A percentile compares a stretch with the other conserved stretches of the same genome.
Conservation (phyloP, 2,888 invertebrate genomes). For the Pseudanteris insignis region DNA sequence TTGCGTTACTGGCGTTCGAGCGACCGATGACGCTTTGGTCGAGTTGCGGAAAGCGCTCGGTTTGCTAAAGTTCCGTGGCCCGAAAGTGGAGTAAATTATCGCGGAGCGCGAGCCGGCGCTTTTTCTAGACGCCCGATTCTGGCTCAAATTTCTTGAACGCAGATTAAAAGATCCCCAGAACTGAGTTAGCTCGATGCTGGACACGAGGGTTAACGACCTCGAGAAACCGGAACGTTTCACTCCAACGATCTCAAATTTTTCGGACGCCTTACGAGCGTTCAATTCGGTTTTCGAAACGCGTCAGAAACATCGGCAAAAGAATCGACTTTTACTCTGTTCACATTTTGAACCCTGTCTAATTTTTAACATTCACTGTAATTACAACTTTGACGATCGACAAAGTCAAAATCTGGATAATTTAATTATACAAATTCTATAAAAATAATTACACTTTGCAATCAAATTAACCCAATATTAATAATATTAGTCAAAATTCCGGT, state of each 20-base stretch:
- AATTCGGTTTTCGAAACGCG: constrained; percentile 25
- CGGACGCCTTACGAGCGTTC: constrained; percentile 38
- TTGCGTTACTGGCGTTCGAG: constrained; percentile 14
- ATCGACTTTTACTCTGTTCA: constrained; percentile 8
- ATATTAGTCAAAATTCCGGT: no score
- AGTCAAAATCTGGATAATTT: no score
- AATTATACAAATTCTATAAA: no score
- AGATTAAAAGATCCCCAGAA: constrained; percentile 27
- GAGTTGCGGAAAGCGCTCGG: constrained; percentile 6
- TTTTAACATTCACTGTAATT: no score
- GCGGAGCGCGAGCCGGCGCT: no score
- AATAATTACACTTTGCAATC: not conserved
- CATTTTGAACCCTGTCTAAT: no score
- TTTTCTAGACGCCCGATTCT: constrained; percentile 24
- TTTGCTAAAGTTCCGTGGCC: not conserved
- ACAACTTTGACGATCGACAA: no score
- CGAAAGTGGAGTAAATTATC: constrained; percentile 24
- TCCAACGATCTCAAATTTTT: constrained; percentile 36
- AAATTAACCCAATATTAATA: no score
- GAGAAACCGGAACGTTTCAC: constrained; percentile 42
- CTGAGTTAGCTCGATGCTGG: constrained; percentile 18
- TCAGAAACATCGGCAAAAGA: constrained; percentile 24
- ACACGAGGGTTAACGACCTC: constrained; percentile 34
- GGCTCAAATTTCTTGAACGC: constrained; percentile 27
- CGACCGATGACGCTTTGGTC: no score